These are phyloP conservation scores for Pteronotus mesoamericanus DNA, from an alignment of 2,797 vertebrate genomes.

Conservation along the genomic window DNA sequence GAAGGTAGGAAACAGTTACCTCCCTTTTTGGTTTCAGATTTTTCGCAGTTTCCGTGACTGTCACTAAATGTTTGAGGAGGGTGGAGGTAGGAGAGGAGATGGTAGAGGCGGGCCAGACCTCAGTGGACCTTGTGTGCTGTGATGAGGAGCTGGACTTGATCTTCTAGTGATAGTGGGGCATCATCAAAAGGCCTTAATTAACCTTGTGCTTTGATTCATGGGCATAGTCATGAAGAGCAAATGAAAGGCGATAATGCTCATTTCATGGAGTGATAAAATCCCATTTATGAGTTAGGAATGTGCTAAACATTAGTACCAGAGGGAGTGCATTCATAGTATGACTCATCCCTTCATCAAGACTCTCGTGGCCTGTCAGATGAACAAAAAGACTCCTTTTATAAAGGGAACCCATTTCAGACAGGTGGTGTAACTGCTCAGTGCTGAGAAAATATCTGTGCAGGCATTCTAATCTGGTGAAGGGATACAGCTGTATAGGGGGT, in stretches of 20 bases:
- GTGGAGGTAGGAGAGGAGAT: not conserved
- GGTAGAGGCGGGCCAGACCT: not conserved
- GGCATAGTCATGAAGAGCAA: not conserved
- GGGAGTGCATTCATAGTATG: not conserved
- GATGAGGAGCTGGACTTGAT: not conserved
- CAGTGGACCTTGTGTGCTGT: not conserved
- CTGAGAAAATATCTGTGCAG: not conserved
- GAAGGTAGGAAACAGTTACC: not conserved
- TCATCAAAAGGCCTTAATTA: not conserved
- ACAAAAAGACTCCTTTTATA: not conserved
- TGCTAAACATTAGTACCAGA: not conserved
- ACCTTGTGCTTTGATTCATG: not conserved
- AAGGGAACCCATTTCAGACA: not conserved
- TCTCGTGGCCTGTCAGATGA: not conserved
- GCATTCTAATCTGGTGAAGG: not conserved
- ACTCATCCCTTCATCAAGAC: not conserved
- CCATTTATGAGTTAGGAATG: constrained; percentile 20
- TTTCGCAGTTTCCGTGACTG: not conserved
- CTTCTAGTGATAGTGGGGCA: not conserved
- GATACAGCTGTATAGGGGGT: not conserved
- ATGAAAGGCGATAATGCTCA: not conserved
- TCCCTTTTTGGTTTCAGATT: not conserved
- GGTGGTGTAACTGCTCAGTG: not conserved
- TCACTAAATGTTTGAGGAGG: not conserved
- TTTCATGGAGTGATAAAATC: constrained; percentile 39